phyloP scores from a whole-genome alignment of 2,888 invertebrate species.

The Parnassius orleans region DNA sequence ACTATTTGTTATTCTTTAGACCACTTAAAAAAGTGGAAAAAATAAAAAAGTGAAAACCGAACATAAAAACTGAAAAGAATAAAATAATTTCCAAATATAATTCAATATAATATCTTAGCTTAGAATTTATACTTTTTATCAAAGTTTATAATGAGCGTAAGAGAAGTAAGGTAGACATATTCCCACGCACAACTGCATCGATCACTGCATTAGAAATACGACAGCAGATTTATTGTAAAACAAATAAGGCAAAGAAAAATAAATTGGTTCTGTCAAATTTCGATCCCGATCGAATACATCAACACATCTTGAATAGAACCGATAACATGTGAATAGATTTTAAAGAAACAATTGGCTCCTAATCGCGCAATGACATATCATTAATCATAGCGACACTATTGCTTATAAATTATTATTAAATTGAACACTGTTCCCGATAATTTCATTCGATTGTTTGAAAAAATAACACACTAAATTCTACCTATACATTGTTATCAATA shows the following conservation, averaged over 20 bases:
- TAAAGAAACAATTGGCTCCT: conserved; percentile 24
- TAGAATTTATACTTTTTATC: too few relatives aligned
- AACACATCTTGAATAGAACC: conserved; percentile 38
- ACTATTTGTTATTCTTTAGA: too few relatives aligned
- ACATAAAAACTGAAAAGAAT: too few relatives aligned
- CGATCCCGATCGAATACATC: conserved; percentile 59
- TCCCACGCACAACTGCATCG: conserved; percentile 3
- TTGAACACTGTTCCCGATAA: conserved; percentile 1
- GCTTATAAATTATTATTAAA: conserved; percentile 13
- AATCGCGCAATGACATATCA: conserved; percentile 19
- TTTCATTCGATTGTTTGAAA: background rate
- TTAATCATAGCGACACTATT: conserved; percentile 19
- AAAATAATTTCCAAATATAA: too few relatives aligned
- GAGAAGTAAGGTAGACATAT: background rate
- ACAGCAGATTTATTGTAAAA: conserved; percentile 58
- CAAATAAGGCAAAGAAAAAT: conserved; percentile 57
- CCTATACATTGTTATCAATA: too few relatives aligned
- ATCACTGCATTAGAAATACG: conserved; percentile 38
- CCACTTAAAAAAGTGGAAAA: background rate
- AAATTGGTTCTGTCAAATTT: conserved; percentile 58
- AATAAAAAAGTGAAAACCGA: too few relatives aligned
- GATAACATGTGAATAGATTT: conserved; percentile 24
- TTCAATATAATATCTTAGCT: too few relatives aligned
- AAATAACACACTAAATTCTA: too few relatives aligned
- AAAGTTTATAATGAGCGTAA: too few relatives aligned